A percentile compares a stretch with the other conserved stretches of the same genome.
phyloP scores from a whole-genome alignment of 2,797 vertebrate genomes.

The Onychomys torridus region DNA sequence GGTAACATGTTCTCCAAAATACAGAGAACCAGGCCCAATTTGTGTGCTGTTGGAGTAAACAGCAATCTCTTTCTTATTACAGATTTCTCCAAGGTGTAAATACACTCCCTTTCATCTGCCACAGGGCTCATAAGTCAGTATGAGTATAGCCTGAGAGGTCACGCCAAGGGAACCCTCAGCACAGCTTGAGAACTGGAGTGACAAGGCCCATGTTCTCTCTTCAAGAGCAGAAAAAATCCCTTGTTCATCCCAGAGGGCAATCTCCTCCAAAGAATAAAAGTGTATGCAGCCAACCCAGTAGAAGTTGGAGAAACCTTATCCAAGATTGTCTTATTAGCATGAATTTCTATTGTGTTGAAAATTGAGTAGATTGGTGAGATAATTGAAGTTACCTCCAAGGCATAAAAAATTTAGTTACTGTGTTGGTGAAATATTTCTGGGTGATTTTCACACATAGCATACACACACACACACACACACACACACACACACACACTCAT shows the following conservation, averaged over 20 bases:
- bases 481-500: background rate
- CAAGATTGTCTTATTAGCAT: no score
- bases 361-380: background rate
- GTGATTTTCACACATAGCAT: background rate
- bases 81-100: background rate
- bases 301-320: background rate
- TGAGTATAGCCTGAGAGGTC: background rate
- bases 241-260: background rate
- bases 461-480: background rate
- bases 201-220: rapidly evolving
- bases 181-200: rapidly evolving
- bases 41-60: background rate
- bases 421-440: background rate
- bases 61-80: background rate
- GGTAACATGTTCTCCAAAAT: no score
- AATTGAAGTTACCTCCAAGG: background rate
- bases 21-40: background rate
- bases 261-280: no score
- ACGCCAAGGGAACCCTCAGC: background rate
- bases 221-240: background rate
- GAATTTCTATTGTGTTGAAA: background rate
- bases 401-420: background rate
- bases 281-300: background rate
- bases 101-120: background rate
- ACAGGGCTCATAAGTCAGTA: background rate